Base-by-base conservation (phyloP, 1,140 invertebrate species). In the Sinella curviseta region DNA sequence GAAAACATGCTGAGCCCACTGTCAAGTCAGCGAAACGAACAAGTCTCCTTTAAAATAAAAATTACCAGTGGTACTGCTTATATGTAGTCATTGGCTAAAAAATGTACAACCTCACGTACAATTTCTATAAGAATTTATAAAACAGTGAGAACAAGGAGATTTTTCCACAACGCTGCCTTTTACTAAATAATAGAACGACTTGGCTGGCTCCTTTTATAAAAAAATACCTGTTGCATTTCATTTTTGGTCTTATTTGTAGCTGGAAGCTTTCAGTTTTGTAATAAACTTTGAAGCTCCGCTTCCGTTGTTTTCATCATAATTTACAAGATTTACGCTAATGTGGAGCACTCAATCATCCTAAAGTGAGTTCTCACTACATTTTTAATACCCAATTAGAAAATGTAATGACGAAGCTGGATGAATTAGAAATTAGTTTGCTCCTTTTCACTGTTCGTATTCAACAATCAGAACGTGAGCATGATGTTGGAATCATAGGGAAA, bases 321-420 rank as follows among this genome's bases (percentile, higher is more conserved):
- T 31, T 31, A 70, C 65, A 70, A 31, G 65, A 70, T 70, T 70
- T 70, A 70, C 65, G 24, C n/a, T 30, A 33, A 70, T 70, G 26
- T 24, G n/a, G 31, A 14, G 65, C 31, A 70, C 30, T 70, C 65
- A 70, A 65, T 70, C 65, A 70, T 70, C 31, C 8, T 70, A 30
- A 30, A 70, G 31, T 70, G 65, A 31, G 65, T 70, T 70, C 30
- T 70, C 65, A 70, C 65, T 70, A 70, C 30, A 70, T 31, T 20
- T 70, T 70, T 70, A 70, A 70, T 70, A 33, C 65, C 65, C 65
- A 70, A 70, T 70, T 70, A 70, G 65, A 33, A 70, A 70, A 33
- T 8, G 8, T 70, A 70, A 70, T 70, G 65, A 24, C 24, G 65
- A 24, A 70, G 12, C 24, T 1, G 12, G 55, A 8, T 3, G 55